phyloP scores from a whole-genome alignment of 2,797 vertebrate species.

The Lutjanus campechanus region DNA sequence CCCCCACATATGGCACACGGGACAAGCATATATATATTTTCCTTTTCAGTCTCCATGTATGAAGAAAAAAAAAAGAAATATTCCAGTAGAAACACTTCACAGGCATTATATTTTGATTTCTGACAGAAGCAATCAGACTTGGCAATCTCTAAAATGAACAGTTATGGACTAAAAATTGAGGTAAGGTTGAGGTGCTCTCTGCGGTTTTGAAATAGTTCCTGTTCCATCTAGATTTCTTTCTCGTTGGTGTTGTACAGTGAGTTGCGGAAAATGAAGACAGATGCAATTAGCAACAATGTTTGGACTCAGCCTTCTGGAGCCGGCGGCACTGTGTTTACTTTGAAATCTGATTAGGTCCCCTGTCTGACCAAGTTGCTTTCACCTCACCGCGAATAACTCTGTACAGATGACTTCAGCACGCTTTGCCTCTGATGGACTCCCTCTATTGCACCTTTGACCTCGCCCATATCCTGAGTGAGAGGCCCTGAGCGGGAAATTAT shows the following conservation, averaged over 20 bases:
- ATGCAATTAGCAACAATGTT: conserved; percentile 82
- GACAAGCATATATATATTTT: conserved; percentile 76
- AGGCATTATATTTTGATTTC: conserved; percentile 83
- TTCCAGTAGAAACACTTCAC: conserved; percentile 78
- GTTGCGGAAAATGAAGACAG: conserved; percentile 84
- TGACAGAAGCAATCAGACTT: conserved; percentile 83
- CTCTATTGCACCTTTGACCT: conserved; percentile 78
- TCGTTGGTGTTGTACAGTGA: conserved; percentile 73
- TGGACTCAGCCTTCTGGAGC: conserved; percentile 76
- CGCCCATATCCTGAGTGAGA: conserved; percentile 68
- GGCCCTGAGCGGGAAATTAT: conserved; percentile 73
- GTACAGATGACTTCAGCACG: conserved; percentile 77
- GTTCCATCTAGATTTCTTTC: conserved; percentile 77
- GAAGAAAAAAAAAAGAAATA: conserved; percentile 67
- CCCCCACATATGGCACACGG: conserved; percentile 70
- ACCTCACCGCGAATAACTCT: conserved; percentile 74
- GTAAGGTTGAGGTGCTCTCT: conserved; percentile 79
- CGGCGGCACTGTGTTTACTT: conserved; percentile 80
- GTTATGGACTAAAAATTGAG: conserved; percentile 71
- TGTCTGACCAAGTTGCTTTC: conserved; percentile 81
- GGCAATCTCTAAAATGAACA: conserved; percentile 80
- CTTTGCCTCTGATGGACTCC: conserved; percentile 72
- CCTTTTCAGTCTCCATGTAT: conserved; percentile 66
- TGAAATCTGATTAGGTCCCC: conserved; percentile 83
- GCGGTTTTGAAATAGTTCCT: conserved; percentile 79